Evolutionary conservation across 1,140 invertebrate genomes (phyloP), one percentile per base, ranked within the genome.

Genomic region (Drosophila fuyamai): DNA sequence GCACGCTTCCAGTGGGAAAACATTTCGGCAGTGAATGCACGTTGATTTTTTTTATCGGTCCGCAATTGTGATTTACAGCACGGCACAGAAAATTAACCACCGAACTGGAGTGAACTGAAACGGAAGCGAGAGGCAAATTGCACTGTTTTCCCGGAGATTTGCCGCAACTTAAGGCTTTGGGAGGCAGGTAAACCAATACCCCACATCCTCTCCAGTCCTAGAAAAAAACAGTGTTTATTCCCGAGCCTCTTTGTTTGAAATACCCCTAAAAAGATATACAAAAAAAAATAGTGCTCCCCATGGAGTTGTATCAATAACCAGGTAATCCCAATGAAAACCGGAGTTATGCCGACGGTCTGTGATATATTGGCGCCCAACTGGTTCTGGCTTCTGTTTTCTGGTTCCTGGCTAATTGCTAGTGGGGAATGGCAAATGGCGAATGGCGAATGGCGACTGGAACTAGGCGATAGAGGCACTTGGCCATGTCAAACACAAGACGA

Each of bases 11-110:
- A 85, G 77, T 75, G 73, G 78, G 61, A 56, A 71, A 81, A 67
- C 79, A 79, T 76, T 79, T 61, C 32, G 72, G n/a, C 38, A 72
- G 57, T 60, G 54, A 60, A 62, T 67, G 54, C 58, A 71, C 68
- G 68, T 71, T 81, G 70, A 85, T 72, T 86, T 77, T 77, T 58
- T 70, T 79, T 67, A 84, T 79, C 75, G 68, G 40, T 54, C 60
- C 63, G 63, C 58, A 50, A 51, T 73, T 80, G 65, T 84, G 81
- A 67, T 81, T 84, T 84, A 74, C 63, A n/a, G 48, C 50, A 35
- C 38, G 57, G 51, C 51, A 40, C 35, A 44, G 35, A 41, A 44
- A 55, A 66, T 53, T 66, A 60, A 61, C 48, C 73, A 76, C 44
- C 54, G 60, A 66, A 68, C 65, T 65, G 59, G 2, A 63, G 63